Evolutionary conservation across 2,113 vertebrate genomes (phyloP).

Genomic region (Platichthys flesus): DNA sequence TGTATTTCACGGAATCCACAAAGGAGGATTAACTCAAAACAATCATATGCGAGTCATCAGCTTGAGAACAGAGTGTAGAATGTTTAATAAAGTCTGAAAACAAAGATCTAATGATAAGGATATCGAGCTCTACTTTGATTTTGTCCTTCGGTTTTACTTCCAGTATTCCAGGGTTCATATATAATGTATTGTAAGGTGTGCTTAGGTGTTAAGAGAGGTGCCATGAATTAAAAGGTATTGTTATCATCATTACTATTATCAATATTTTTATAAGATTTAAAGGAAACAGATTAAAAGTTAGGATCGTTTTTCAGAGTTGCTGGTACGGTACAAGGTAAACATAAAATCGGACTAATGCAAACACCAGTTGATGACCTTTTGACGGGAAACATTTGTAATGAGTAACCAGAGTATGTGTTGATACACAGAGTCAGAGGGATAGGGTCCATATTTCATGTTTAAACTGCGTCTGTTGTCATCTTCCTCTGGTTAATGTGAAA

Average conservation of each 20-base stretch:
- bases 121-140: too few species aligned
- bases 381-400: constrained; percentile 26
- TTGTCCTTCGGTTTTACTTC: too few species aligned
- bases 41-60: too few species aligned
- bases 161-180: too few species aligned
- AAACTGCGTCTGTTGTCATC: background rate
- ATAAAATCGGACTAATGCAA: background rate
- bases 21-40: background rate
- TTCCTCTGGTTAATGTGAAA: background rate
- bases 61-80: too few species aligned
- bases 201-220: too few species aligned
- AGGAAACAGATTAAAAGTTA: too few species aligned
- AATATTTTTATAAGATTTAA: too few species aligned
- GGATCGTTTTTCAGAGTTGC: background rate
- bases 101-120: background rate
- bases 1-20: background rate
- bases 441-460: constrained; percentile 43
- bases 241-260: background rate
- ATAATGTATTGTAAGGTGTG: too few species aligned
- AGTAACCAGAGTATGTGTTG: constrained; percentile 42
- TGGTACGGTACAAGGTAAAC: background rate
- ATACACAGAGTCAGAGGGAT: background rate
- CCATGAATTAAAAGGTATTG: background rate
- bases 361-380: constrained; percentile 13
- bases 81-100: background rate